phyloP scores from a whole-genome alignment of 2,888 invertebrate genomes.

The Cosmopolites sordidus region DNA sequence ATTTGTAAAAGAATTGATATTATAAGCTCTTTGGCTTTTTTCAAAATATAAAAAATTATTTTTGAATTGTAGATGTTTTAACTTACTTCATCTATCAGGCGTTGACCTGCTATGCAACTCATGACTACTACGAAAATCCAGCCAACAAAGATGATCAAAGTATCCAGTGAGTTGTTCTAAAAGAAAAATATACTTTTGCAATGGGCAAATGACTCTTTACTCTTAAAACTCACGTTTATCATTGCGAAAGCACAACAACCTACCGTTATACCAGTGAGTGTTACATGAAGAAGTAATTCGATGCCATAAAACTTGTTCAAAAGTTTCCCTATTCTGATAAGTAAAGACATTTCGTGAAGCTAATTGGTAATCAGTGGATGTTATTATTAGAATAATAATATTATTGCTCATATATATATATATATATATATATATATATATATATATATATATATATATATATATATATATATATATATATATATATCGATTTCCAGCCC shows the following conservation, averaged over 20 bases:
- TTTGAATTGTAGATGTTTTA: too few species aligned
- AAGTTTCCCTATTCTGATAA: slow-evolving; percentile 16
- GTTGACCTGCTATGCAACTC: slow-evolving; percentile 29
- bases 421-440: too few species aligned
- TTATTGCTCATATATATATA: too few species aligned
- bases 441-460: too few species aligned
- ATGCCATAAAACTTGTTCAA: slow-evolving; percentile 16
- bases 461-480: too few species aligned
- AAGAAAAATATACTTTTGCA: neutral
- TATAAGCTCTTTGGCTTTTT: too few species aligned
- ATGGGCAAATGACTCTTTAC: neutral
- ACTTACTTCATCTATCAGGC: slow-evolving; percentile 29
- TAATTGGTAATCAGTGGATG: too few species aligned
- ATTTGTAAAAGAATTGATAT: too few species aligned
- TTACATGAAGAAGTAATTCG: slow-evolving; percentile 17
- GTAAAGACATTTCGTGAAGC: too few species aligned
- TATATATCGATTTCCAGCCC: too few species aligned
- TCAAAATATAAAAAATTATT: too few species aligned
- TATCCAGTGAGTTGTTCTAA: slow-evolving; percentile 17
- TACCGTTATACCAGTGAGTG: slow-evolving; percentile 15
- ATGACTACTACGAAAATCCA: slow-evolving; percentile 28
- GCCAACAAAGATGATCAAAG: slow-evolving; percentile 26
- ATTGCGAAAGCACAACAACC: slow-evolving; percentile 17
- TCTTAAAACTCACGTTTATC: slow-evolving; percentile 9
- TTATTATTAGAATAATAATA: too few species aligned